Base-by-base conservation (phyloP, 2,113 vertebrate species). In the Cepphus grylle region DNA sequence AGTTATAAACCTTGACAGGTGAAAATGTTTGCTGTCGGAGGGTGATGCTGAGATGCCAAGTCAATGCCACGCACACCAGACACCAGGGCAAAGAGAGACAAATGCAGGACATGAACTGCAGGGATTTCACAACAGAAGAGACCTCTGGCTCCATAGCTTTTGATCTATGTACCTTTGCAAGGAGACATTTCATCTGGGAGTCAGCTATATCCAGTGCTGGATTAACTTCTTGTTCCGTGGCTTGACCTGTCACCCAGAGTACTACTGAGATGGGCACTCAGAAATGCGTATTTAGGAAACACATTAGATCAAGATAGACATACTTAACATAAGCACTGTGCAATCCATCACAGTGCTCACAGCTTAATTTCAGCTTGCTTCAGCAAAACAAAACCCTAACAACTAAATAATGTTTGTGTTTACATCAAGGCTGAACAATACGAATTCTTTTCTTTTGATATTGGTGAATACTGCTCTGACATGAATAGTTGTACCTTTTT, bases 1-100 rank as follows among this genome's bases (percentile, higher is more conserved):
- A 93, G 95, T 96, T 91, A 95, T 89, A 86, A 55, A 89, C 73
- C 49, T 70, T 97, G 97, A 98, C 97, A 98, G 95, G 96, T 93
- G 90, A 94, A 96, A 96, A 93, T n/a, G 56, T 92, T 97, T 85
- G 67, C 96, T 97, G 95, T 98, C 88, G 36, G 79, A 94, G 82
- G 47, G 69, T 92, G 87, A 97, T 47, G 71, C 94, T 81, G 91
- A 97, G 83, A 94, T 72, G 79, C 82, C 92, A 76, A 89, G 69
- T 94, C 25, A 92, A 78, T 85, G 87, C 88, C 95, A 96, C 26
- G 11, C 36, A 22, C 45, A 45, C 43, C 69, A 96, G 85, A 86
- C 50, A 92, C 69, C 36, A 71, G 76, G 88, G 81, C 22, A 83
- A 70, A 93, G 77, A 73, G 79, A 96, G 86, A 93, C 74, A 66